These are phyloP conservation scores for Lepidurus apus DNA, from an alignment of 1,140 invertebrate genomes.

Conservation along the genomic window DNA sequence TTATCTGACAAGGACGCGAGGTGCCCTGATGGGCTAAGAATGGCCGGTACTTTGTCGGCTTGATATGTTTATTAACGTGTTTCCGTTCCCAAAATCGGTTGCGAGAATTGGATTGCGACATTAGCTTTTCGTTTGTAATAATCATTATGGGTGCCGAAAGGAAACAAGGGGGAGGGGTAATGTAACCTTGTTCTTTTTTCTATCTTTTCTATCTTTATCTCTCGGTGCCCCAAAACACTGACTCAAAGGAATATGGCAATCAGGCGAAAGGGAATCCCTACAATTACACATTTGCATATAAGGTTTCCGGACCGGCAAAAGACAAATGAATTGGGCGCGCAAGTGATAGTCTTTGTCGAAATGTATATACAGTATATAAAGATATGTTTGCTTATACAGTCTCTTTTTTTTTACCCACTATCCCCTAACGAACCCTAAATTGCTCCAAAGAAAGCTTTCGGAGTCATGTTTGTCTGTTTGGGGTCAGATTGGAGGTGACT, in stretches of 20 bases:
- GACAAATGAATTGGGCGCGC: not conserved
- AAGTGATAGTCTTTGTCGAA: too few relatives aligned
- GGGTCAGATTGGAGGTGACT: too few relatives aligned
- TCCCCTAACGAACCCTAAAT: too few relatives aligned
- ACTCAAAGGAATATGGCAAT: not conserved
- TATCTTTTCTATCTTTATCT: not conserved
- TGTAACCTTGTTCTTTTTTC: not conserved
- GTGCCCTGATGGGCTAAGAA: not conserved
- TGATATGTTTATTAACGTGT: not conserved
- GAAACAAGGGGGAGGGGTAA: not conserved
- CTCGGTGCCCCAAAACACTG: not conserved
- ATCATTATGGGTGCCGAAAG: not conserved
- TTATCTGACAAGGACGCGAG: slow-evolving; percentile 1
- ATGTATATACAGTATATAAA: too few relatives aligned
- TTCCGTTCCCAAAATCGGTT: not conserved
- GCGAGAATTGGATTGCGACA: not conserved
- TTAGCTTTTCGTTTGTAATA: not conserved
- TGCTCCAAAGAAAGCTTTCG: too few relatives aligned
- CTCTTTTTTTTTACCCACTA: too few relatives aligned
- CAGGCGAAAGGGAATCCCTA: not conserved
- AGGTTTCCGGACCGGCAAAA: not conserved
- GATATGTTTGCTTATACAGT: too few relatives aligned
- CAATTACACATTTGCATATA: slow-evolving; percentile 1
- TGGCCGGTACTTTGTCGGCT: not conserved
- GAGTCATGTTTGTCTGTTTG: too few relatives aligned